Base-by-base conservation (phyloP, 2,113 vertebrate genomes). In the Hippotragus niger region DNA sequence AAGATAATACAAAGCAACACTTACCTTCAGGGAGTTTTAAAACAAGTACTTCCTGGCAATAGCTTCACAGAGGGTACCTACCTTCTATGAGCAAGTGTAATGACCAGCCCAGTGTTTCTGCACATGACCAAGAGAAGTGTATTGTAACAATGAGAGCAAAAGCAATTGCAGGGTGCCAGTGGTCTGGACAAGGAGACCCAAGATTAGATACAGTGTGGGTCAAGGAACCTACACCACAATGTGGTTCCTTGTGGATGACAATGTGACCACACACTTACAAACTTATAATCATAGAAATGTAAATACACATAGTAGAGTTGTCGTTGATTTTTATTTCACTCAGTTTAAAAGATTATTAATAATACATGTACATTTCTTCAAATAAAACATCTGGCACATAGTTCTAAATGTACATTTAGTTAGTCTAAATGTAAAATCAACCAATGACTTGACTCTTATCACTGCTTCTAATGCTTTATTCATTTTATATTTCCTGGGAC, bases 161-260 rank as follows among this genome's bases (percentile, higher is more conserved):
- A 83, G 5, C 4, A 27, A 3, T 17, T 7, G 27, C 11, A 57
- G 5, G 11, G 5, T 50, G 0, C 1, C 11, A 36, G 12, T 12
- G 6, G 17, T 64, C 27, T 92, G 4, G 36, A 53, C 16, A 64
- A 57, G 80, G 31, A 96, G 1, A 47, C 16, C 10, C 27, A 80
- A 50, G 2, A 45, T 74, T 88, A 40, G 25, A 33, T 25, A 53
- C 4, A 33, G 1, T 11, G 7, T 43, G 2, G 16, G 0, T 52
- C 40, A 92, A 33, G 21, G 27, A 95, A 29, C 7, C 4, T 17
- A 55, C 13, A 84, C 13, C 7, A 9, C n/a, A 36, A 10, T 84
- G 23, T 84, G n/a, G 52, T 36, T 83, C 81, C 33, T 27, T 55
- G 50, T 55, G 52, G 17, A 88, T 31, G 58, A 53, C 92, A 96